Conservation (phyloP, 2,113 vertebrate species). For the Eleginops maclovinus region DNA sequence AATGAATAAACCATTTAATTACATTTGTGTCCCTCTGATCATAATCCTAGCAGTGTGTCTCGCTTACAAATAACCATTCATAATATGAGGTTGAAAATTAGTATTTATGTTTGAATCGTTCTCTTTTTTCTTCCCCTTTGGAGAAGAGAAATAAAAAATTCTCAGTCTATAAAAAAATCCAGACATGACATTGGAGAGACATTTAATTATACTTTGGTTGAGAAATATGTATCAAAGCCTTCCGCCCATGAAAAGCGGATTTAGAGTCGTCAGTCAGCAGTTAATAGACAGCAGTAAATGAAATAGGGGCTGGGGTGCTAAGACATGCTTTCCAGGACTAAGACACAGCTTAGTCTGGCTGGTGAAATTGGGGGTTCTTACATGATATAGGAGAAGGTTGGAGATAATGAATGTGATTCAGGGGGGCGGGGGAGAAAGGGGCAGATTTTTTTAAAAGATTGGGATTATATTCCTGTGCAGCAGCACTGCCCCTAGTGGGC, state of each 20-base stretch:
- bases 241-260: slow-evolving; percentile 72
- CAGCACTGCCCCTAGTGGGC: slow-evolving; percentile 75
- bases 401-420: slow-evolving; percentile 65
- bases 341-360: slow-evolving; percentile 75
- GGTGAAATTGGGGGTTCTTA: slow-evolving; percentile 68
- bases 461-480: slow-evolving; percentile 55
- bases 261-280: slow-evolving; percentile 73
- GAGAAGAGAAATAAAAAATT: slow-evolving; percentile 57
- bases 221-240: slow-evolving; percentile 75
- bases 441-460: slow-evolving; percentile 58
- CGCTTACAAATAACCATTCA: slow-evolving; percentile 71
- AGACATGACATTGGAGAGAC: slow-evolving; percentile 78
- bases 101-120: slow-evolving; percentile 60
- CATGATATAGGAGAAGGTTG: slow-evolving; percentile 46
- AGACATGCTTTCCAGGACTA: slow-evolving; percentile 76
- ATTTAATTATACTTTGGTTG: slow-evolving; percentile 80
- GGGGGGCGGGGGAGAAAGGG: slow-evolving; percentile 13
- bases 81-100: slow-evolving; percentile 64
- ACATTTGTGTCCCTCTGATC: slow-evolving; percentile 60
- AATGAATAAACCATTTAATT: slow-evolving; percentile 64
- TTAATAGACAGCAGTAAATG: slow-evolving; percentile 80
- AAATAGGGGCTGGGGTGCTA: slow-evolving; percentile 66
- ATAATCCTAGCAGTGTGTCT: slow-evolving; percentile 54
- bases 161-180: slow-evolving; percentile 64
- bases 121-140: slow-evolving; percentile 25